Percentiles rank a stretch among this genome's conserved stretches.
Conservation (phyloP, 2,888 invertebrate genomes). For the Lordiphosa andalusiaca region DNA sequence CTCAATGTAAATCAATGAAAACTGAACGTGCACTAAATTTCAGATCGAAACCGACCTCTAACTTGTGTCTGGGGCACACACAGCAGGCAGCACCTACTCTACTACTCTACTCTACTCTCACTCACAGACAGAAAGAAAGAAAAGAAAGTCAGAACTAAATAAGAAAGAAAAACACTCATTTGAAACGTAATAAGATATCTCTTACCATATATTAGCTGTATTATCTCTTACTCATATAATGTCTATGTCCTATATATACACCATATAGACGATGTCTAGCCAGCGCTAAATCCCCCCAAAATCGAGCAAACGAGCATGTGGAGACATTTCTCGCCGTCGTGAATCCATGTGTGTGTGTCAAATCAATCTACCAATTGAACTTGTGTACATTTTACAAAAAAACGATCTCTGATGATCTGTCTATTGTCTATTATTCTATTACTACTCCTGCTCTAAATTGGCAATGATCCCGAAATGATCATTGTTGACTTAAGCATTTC, state of each 20-base stretch:
- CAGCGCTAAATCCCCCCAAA: constrained; percentile 63
- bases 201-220: constrained; percentile 23
- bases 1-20: constrained; percentile 65
- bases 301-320: constrained; percentile 57
- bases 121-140: constrained; percentile 69
- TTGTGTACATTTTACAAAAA: constrained; percentile 23
- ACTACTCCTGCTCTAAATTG: constrained; percentile 56
- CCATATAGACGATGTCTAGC: constrained; percentile 49
- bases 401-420: constrained; percentile 33
- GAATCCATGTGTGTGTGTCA: constrained; percentile 41
- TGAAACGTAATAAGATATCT: constrained; percentile 54
- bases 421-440: constrained; percentile 24
- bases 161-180: constrained; percentile 38
- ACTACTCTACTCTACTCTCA: constrained; percentile 51
- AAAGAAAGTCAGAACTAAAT: constrained; percentile 55
- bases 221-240: constrained; percentile 35
- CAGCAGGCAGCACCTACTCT: constrained; percentile 35
- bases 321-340: constrained; percentile 67
- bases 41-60: constrained; percentile 78
- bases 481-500: constrained; percentile 76
- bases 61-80: constrained; percentile 75
- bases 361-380: constrained; percentile 8
- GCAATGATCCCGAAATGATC: constrained; percentile 63
- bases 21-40: constrained; percentile 80
- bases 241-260: constrained; percentile 34